phyloP scores from a whole-genome alignment of 2,113 vertebrate species.

The Pachypanchax playfairii region DNA sequence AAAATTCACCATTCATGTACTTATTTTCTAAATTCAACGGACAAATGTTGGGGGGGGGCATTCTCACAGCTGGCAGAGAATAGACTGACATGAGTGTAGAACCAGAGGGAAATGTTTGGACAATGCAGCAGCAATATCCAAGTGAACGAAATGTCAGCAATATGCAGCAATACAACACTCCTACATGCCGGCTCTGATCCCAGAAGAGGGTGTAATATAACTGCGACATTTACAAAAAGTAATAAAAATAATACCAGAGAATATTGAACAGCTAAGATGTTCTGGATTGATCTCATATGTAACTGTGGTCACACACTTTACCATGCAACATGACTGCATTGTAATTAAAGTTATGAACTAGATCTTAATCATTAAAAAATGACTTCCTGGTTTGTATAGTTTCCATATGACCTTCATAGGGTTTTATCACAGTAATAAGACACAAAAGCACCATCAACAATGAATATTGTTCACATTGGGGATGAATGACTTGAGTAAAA shows the following conservation, averaged over 20 bases:
- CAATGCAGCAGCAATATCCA: constrained; percentile 60
- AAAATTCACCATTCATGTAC: too few species aligned
- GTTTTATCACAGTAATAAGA: too few species aligned
- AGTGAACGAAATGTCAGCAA: constrained; percentile 76
- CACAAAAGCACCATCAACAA: constrained; percentile 53
- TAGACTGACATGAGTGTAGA: constrained; percentile 41
- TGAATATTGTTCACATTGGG: constrained; percentile 65
- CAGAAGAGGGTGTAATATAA: constrained; percentile 68
- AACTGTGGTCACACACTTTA: constrained; percentile 8
- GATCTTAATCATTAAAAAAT: constrained; percentile 54
- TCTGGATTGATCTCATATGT: constrained; percentile 30
- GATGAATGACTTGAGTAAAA: constrained; percentile 75
- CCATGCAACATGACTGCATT: constrained; percentile 25
- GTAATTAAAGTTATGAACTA: constrained; percentile 49
- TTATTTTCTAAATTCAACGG: too few species aligned
- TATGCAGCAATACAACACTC: constrained; percentile 67
- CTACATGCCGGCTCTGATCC: constrained; percentile 58
- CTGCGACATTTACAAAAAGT: constrained; percentile 67
- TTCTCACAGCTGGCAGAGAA: constrained; percentile 39
- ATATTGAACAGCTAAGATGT: constrained; percentile 52
- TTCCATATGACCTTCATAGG: too few species aligned
- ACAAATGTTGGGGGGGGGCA: too few species aligned
- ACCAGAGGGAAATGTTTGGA: constrained; percentile 52
- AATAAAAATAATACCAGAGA: constrained; percentile 47
- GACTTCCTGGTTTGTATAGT: constrained; percentile 15